Percentiles rank a stretch among this genome's conserved stretches.
These are phyloP conservation scores for Ginglymostoma cirratum DNA, from an alignment of 2,113 vertebrate genomes.

Conservation along the genomic window DNA sequence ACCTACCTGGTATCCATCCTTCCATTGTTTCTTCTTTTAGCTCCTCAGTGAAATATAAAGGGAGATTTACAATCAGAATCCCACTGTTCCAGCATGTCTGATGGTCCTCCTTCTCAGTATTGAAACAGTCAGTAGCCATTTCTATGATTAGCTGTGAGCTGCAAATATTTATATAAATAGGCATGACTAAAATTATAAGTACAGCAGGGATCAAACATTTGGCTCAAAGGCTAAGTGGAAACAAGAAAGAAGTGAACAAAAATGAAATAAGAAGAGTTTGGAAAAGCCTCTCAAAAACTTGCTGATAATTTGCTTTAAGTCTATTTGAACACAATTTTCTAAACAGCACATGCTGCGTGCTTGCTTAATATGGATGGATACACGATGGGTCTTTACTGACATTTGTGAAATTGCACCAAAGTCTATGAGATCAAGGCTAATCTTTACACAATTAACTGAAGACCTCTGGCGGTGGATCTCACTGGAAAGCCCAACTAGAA, in stretches of 20 bases:
- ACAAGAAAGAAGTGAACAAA: background rate
- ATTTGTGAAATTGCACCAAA: background rate
- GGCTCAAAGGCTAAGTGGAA: background rate
- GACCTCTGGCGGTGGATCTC: background rate
- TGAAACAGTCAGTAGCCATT: too few species aligned
- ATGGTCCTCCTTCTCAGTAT: background rate
- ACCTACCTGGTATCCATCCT: background rate
- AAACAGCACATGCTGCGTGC: background rate
- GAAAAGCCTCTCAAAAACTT: background rate
- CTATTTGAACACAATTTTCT: background rate
- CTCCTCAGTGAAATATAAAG: background rate
- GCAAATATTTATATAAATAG: background rate
- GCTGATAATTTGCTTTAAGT: background rate
- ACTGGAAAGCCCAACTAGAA: background rate
- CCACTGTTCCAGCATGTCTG: background rate
- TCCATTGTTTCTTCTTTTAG: background rate
- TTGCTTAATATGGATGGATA: background rate
- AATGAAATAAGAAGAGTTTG: background rate
- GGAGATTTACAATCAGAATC: background rate
- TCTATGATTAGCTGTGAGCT: background rate
- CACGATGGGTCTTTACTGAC: background rate
- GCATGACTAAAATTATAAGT: background rate
- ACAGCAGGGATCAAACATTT: background rate
- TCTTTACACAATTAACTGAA: background rate
- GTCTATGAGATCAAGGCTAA: background rate